Evolutionary conservation across 2,113 vertebrate genomes (phyloP), one percentile per base, ranked within the genome.

Genomic region (Oncorhynchus nerka): DNA sequence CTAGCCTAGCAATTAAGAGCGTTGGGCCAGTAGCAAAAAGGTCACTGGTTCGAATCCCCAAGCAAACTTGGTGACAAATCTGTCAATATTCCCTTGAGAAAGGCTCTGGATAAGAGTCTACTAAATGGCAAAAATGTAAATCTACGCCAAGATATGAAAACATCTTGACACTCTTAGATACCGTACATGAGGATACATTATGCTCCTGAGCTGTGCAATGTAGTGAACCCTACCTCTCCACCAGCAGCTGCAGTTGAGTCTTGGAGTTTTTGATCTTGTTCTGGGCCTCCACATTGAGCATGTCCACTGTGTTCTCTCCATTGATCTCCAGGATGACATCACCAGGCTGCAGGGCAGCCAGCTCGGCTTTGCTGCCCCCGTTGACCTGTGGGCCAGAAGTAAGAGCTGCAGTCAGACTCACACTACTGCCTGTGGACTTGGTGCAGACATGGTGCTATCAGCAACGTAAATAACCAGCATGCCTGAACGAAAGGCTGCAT

Each of bases 251-350:
- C 67, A 99, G 94, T 49, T 92, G 90, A 1, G 94, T 95, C 1
- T 85, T 89, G 62, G 95, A 95, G 91, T 90, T 94, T 86, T 94
- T 95, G 89, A 99, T 99, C 92, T 96, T 97, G 86, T 95, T 97
- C 90, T 98, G 97, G 0, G 95, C 97, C 91, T 97, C 96, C 3
- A 94, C 95, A 0, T 99, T 95, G 20, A 99, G 94, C 97, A 99
- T 97, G 84, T 94, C 92, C 0, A 87, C 85, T 0, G 96, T 83
- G 66, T 89, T 93, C 83, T 95, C 92, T 1, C 95, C 95, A 0
- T 98, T 99, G 91, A 99, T 97, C 90, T 95, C 81, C 81, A 94
- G 24, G 1, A 99, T 97, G 82, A 97, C 48, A 48, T 99, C 97
- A 0, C 96, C 96, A 0, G 89, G 92, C 48, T 93, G 91, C n/a